Evolutionary conservation across 2,797 vertebrate genomes (phyloP), one percentile per base, ranked within the genome.

Genomic region (Betta splendens): DNA sequence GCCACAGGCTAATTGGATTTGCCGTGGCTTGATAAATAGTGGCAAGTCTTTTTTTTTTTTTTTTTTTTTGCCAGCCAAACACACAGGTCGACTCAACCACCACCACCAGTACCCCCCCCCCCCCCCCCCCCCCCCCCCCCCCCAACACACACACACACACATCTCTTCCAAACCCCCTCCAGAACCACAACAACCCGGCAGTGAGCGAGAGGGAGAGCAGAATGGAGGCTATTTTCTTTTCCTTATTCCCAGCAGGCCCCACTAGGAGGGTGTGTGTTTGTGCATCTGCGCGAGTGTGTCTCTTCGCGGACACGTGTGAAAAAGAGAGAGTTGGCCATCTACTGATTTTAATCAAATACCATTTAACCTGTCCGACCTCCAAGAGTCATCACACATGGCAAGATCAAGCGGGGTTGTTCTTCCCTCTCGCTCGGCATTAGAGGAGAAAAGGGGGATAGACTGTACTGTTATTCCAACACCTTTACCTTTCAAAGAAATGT

Each of bases 1-100:
- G 94, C 94, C 93, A 89, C 91, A 83, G 89, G 93, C 95, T 99
- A 97, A 99, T 98, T 98, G 95, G 95, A 98, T 99, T 98, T 97
- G 94, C 93, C 87, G 90, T 89, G 91, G 91, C 92, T 94, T 94
- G 93, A 95, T 95, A 94, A 95, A 96, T 94, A 95, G 93, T 90
- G 91, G 93, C 90, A 90, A 93, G 91, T 85, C 87, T 87, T 90
- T 87, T 85, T 70, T 92, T 87, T 87, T 90, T 87, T 85, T 70
- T 92, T 87, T 87, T 90, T 87, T 85, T 70, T 92, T 87, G 68
- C 80, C 84, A 88, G 80, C 83, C 87, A 89, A 90, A 89, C 87
- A 89, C 64, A 81, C 85, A 80, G 80, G 85, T 85, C 70, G 80
- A 72, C 80, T 84, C 61, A 45, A 53, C 37, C 66, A 25, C 44